Base-by-base conservation (phyloP, 2,888 invertebrate genomes). In the Elegia similella region DNA sequence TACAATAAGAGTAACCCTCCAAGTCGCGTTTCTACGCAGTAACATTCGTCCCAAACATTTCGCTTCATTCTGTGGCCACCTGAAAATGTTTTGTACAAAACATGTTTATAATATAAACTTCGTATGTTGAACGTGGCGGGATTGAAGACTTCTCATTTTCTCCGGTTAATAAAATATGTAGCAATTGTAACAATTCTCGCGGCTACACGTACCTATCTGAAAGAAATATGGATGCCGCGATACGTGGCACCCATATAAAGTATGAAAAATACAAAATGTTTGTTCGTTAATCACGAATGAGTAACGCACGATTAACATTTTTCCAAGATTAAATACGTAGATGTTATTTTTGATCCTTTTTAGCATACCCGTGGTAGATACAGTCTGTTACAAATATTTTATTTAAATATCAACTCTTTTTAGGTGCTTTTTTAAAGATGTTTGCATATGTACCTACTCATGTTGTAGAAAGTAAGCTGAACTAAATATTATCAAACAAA, bases 61-160 rank as follows among this genome's bases (percentile, higher is more conserved):
- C 34, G 52, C 47, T 30, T 52, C 43, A 60, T 67, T 69, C 66
- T 64, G 63, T 63, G 69, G 65, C 66, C 67, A 70, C 67, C 62
- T 68, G 65, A 71, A 69, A 67, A 56, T 65, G 62, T 69, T 66
- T 66, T 64, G 75, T 76, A 57, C 75, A 62, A 67, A 52, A 56
- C 63, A 65, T 65, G 56, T 60, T 56, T 59, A n/a, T 42, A 52
- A 44, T 52, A 17, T 8, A 52, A 42, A 43, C 56, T 23, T 50
- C 34, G 50, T 50, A 34, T 50, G 34, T 15, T 7, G 38, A 50
- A 50, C 50, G 50, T 50, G 50, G 50, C 16, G 17, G 34, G 50
- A 50, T 50, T 50, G 38, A 50, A 50, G 16, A 34, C 34, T 34
- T 7, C 12, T 7, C 16, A 50, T 50, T 50, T 50, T 50, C 50